Evolutionary conservation across 1,140 invertebrate species (phyloP).

Genomic region (Yoshiicerus persimilis): DNA sequence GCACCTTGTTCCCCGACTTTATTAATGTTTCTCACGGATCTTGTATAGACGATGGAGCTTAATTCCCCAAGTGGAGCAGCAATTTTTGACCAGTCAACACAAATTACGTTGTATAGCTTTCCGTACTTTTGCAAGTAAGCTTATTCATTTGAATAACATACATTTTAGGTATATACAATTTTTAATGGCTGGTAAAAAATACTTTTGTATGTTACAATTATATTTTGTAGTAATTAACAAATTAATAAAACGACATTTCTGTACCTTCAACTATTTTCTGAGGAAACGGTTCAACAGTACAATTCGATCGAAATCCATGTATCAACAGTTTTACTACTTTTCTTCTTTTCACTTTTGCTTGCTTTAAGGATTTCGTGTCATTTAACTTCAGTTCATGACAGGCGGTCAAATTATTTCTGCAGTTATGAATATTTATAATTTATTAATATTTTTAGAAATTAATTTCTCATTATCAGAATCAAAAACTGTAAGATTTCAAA

Average conservation of each 20-base stretch:
- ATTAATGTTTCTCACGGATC: neutral
- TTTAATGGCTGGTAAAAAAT: neutral
- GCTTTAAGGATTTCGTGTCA: constrained; percentile 57
- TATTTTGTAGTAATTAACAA: neutral
- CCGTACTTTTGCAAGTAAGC: neutral
- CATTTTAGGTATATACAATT: neutral
- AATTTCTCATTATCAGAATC: neutral
- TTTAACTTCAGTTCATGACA: neutral
- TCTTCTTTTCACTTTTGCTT: constrained; percentile 42
- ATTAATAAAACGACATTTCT: neutral
- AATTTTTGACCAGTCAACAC: constrained; percentile 28
- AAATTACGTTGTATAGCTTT: constrained; percentile 12
- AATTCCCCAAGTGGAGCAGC: constrained; percentile 11
- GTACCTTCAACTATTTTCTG: constrained; percentile 29
- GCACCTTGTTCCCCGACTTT: constrained; percentile 66
- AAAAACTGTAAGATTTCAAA: neutral
- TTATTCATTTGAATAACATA: neutral
- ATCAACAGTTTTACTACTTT: constrained; percentile 47
- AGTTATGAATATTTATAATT: neutral
- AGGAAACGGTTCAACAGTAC: constrained; percentile 23
- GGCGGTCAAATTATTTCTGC: neutral
- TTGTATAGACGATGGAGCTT: constrained; percentile 2
- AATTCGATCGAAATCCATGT: constrained; percentile 24
- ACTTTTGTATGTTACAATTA: neutral
- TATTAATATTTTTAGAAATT: neutral